phyloP scores from a whole-genome alignment of 2,888 invertebrate genomes.

The Cerastis leucographa region DNA sequence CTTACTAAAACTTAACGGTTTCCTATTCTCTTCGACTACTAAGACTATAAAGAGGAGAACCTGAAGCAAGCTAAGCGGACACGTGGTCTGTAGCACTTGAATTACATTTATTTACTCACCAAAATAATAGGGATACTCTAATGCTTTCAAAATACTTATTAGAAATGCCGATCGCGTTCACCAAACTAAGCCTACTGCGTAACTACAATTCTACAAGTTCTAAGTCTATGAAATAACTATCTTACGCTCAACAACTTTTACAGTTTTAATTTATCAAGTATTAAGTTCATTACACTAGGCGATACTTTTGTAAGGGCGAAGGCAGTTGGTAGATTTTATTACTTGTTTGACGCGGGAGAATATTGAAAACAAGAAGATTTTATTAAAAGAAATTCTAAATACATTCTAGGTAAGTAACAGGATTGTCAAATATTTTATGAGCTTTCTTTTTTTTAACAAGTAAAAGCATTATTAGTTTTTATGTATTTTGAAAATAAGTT shows the following conservation, averaged over 20 bases:
- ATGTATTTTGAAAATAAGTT: constrained; percentile 26
- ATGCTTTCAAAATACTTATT: constrained; percentile 49
- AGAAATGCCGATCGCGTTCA: constrained; percentile 53
- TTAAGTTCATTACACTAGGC: constrained; percentile 47
- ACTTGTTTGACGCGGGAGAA: background rate
- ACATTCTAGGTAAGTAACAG: background rate
- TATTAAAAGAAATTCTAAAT: constrained; percentile 6
- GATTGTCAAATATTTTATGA: constrained; percentile 3
- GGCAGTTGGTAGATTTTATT: constrained; percentile 48
- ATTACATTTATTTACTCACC: constrained; percentile 40
- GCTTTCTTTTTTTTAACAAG: constrained; percentile 10
- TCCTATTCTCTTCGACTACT: constrained; percentile 54
- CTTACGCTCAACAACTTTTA: constrained; percentile 62
- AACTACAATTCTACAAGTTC: constrained; percentile 65
- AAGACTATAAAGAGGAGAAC: constrained; percentile 40
- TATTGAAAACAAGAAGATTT: constrained; percentile 4
- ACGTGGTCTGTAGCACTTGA: constrained; percentile 57
- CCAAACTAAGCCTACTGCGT: constrained; percentile 62
- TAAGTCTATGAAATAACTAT: constrained; percentile 57
- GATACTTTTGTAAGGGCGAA: constrained; percentile 56
- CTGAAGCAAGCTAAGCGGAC: constrained; percentile 62
- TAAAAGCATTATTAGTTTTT: constrained; percentile 30
- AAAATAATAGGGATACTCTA: constrained; percentile 36
- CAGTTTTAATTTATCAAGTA: constrained; percentile 42
- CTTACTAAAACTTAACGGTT: constrained; percentile 42